phyloP scores from a whole-genome alignment of 2,888 invertebrate species.

The Conus canariensis region DNA sequence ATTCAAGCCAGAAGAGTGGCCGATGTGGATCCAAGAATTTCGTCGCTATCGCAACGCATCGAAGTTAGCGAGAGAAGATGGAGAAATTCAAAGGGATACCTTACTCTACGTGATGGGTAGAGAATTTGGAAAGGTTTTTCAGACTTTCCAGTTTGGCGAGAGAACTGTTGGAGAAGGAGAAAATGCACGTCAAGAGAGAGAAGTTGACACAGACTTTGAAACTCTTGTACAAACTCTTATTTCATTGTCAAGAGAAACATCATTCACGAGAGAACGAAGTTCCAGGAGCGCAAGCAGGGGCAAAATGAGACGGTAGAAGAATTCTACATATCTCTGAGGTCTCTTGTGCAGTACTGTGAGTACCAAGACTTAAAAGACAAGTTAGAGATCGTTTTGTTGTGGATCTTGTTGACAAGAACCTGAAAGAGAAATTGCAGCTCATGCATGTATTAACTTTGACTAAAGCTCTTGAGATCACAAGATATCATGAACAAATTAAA shows the following conservation, averaged over 20 bases:
- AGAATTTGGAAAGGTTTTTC: neutral
- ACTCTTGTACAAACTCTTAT: too few species aligned
- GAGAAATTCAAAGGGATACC: neutral
- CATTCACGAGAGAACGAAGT: neutral
- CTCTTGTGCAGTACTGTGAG: neutral
- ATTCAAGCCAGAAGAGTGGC: neutral
- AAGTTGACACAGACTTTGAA: conserved; percentile 31
- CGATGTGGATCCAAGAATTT: neutral
- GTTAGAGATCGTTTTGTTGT: neutral
- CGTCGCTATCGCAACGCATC: neutral
- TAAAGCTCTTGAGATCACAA: neutral
- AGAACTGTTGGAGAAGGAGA: neutral
- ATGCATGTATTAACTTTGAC: neutral
- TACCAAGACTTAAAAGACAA: neutral
- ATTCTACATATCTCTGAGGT: neutral
- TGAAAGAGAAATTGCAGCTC: neutral
- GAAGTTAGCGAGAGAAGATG: neutral
- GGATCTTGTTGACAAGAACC: neutral
- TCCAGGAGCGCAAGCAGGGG: neutral
- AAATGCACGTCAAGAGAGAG: conserved; percentile 35
- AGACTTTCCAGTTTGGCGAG: neutral
- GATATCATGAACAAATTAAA: neutral
- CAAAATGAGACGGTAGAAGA: neutral
- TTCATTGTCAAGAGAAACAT: neutral
- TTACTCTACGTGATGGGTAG: neutral